phyloP scores from a whole-genome alignment of 2,113 vertebrate species.

The Anhinga anhinga region DNA sequence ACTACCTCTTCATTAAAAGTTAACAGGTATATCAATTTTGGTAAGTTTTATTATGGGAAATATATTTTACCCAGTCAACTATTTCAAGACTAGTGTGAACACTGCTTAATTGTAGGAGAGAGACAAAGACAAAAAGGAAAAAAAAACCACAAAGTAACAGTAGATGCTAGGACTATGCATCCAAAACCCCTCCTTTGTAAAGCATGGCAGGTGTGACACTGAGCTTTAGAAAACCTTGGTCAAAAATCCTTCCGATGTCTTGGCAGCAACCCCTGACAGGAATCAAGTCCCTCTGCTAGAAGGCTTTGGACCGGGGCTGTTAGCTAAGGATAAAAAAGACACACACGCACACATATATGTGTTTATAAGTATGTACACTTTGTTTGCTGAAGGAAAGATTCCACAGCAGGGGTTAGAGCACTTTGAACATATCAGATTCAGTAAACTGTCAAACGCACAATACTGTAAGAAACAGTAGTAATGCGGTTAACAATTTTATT shows the following conservation, averaged over 20 bases:
- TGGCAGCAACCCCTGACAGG: slow-evolving; percentile 87
- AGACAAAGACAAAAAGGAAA: slow-evolving; percentile 55
- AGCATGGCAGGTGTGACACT: slow-evolving; percentile 97
- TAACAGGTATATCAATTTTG: slow-evolving; percentile 70
- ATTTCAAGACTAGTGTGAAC: slow-evolving; percentile 83
- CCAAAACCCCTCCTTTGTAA: slow-evolving; percentile 79
- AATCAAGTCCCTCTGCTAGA: slow-evolving; percentile 82
- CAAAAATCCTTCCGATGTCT: slow-evolving; percentile 99
- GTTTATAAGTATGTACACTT: slow-evolving; percentile 10
- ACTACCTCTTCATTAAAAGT: slow-evolving; percentile 77
- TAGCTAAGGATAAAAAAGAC: slow-evolving; percentile 75
- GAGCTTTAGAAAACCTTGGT: slow-evolving; percentile 98
- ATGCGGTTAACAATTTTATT: slow-evolving; percentile 74
- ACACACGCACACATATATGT: slow-evolving; percentile 22
- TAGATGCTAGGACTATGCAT: slow-evolving; percentile 77
- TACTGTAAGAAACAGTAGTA: slow-evolving; percentile 54
- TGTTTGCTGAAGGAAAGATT: slow-evolving; percentile 76
- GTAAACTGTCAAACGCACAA: slow-evolving; percentile 73
- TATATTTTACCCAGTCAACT: slow-evolving; percentile 68
- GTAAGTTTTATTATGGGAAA: slow-evolving; percentile 64
- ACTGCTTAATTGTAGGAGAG: slow-evolving; percentile 75
- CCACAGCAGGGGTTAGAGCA: slow-evolving; percentile 87
- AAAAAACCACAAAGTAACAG: slow-evolving; percentile 66
- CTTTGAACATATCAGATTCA: slow-evolving; percentile 56
- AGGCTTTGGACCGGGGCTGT: slow-evolving; percentile 81